Percentiles rank a stretch among this genome's conserved stretches.
These are phyloP conservation scores for Pelobates cultripes DNA, from an alignment of 2,797 vertebrate genomes.

Conservation along the genomic window DNA sequence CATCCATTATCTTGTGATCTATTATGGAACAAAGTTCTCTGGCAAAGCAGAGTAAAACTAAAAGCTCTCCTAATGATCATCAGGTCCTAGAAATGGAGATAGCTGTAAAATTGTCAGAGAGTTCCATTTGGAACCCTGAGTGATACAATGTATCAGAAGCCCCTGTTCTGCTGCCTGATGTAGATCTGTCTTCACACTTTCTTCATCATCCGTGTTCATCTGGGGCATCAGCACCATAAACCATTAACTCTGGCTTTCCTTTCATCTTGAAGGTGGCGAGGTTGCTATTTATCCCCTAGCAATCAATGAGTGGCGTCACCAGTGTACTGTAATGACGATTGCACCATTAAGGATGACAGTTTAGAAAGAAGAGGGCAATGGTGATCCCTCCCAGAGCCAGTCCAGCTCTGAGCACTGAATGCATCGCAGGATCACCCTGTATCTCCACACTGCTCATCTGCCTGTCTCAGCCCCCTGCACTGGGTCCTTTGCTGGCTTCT, in stretches of 20 bases:
- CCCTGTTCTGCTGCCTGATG: constrained; percentile 63
- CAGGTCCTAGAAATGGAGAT: background rate
- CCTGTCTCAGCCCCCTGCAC: constrained; percentile 57
- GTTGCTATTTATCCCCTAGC: constrained; percentile 89
- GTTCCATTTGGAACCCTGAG: constrained; percentile 51
- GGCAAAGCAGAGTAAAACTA: constrained; percentile 58
- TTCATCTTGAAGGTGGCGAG: constrained; percentile 77
- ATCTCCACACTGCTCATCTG: constrained; percentile 52
- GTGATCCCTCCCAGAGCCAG: constrained; percentile 96
- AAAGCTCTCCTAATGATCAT: constrained; percentile 66
- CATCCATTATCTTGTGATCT: constrained; percentile 57
- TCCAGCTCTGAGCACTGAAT: constrained; percentile 83
- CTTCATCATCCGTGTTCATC: constrained; percentile 72
- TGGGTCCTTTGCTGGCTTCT: constrained; percentile 57
- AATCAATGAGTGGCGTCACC: constrained; percentile 95
- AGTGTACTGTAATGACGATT: constrained; percentile 90
- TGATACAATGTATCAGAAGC: constrained; percentile 49
- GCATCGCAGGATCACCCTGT: constrained; percentile 89
- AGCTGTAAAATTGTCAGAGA: constrained; percentile 15
- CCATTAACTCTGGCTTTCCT: constrained; percentile 75
- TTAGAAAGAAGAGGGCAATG: constrained; percentile 92
- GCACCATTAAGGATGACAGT: constrained; percentile 96
- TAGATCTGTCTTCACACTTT: constrained; percentile 75
- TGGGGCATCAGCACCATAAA: constrained; percentile 73
- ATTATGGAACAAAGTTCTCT: constrained; percentile 65